These are phyloP conservation scores for Palythoa caribaeorum DNA, from an alignment of 92 coral and sea anemone species.

Conservation along the genomic window DNA sequence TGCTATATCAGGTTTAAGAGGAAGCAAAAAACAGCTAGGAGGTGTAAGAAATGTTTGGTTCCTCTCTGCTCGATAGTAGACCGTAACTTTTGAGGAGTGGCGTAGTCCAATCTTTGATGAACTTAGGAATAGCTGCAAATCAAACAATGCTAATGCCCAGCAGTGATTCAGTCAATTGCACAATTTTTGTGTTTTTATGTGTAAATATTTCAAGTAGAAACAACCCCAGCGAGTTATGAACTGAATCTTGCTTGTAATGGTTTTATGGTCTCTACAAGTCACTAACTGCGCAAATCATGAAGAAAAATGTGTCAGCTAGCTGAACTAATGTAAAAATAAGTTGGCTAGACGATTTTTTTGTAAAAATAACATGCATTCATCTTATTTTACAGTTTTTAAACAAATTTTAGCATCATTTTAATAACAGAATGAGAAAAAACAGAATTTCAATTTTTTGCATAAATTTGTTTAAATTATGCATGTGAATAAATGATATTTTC, in stretches of 20 bases:
- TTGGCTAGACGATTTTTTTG: slow-evolving; percentile 6
- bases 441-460: slow-evolving; percentile 2
- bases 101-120: neutral
- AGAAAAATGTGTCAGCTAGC: too few species aligned
- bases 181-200: neutral
- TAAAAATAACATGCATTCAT: neutral
- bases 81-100: slow-evolving; percentile 9
- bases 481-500: slow-evolving; percentile 17
- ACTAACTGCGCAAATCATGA: too few species aligned
- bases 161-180: neutral
- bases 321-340: too few species aligned
- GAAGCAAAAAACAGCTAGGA: neutral
- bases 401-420: slow-evolving; percentile 11
- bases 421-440: neutral
- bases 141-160: neutral
- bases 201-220: slow-evolving; percentile 8
- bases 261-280: slow-evolving; percentile 3
- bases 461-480: slow-evolving; percentile 1
- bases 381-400: slow-evolving; percentile 11
- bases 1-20: neutral
- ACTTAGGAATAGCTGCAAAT: slow-evolving; percentile 4
- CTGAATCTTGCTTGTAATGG: slow-evolving; percentile 12
- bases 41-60: neutral
- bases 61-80: neutral
- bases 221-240: slow-evolving; percentile 3